Percentiles rank a stretch among this genome's conserved stretches.
Conservation (phyloP, 2,113 vertebrate genomes). For the Nesogale talazaci region DNA sequence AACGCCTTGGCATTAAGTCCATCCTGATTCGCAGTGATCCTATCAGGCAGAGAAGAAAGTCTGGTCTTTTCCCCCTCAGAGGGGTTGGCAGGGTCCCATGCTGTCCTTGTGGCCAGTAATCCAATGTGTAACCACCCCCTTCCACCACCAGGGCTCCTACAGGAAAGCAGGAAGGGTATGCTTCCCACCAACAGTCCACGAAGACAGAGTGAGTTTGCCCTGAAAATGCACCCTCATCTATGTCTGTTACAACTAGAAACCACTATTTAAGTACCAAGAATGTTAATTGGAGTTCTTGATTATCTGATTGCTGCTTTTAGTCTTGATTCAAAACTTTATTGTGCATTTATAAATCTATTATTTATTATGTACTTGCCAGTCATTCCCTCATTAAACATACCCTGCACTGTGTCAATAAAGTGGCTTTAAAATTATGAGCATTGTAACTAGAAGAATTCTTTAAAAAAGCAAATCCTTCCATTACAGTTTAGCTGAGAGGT, state of each 20-base stretch:
- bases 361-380: background rate
- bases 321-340: slow-evolving; percentile 29
- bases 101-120: no score
- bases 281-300: background rate
- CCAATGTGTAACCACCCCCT: no score
- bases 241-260: background rate
- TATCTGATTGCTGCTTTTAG: slow-evolving; percentile 24
- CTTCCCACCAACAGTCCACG: background rate
- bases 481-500: slow-evolving; percentile 17
- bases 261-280: slow-evolving; percentile 34
- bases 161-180: background rate
- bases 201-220: slow-evolving; percentile 32
- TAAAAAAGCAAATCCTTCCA: slow-evolving; percentile 1
- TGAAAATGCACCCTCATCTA: slow-evolving; percentile 25
- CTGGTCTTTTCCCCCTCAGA: no score
- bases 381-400: background rate
- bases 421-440: slow-evolving; percentile 1
- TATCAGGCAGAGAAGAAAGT: no score
- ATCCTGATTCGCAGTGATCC: no score
- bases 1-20: no score
- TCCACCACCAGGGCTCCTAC: no score
- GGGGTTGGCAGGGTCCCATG: no score
- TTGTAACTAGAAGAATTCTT: background rate
- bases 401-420: slow-evolving; percentile 22
- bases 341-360: background rate